These are phyloP conservation scores for Rhogogaster chlorosoma DNA, from an alignment of 2,888 invertebrate genomes.

Conservation along the genomic window DNA sequence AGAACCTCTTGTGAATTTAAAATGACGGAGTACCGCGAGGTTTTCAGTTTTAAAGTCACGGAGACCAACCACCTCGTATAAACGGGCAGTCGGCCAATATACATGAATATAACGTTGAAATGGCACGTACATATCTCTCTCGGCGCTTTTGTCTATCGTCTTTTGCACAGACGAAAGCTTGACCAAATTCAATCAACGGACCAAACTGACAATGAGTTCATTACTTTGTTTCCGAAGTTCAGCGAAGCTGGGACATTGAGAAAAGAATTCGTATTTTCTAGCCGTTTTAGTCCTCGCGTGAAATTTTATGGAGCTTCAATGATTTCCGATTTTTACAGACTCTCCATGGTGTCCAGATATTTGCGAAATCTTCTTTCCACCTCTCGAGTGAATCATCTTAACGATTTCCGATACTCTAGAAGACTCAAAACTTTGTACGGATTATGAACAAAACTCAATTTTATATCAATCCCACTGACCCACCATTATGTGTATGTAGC, in stretches of 20 bases:
- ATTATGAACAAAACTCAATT: not conserved
- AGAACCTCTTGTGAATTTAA: conserved; percentile 24
- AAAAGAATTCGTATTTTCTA: not conserved
- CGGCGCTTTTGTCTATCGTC: not conserved
- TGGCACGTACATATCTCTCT: conserved; percentile 6
- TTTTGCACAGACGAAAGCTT: conserved; percentile 4
- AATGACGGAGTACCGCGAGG: conserved; percentile 29
- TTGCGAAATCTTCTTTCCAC: not conserved
- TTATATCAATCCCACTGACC: not conserved
- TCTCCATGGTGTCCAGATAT: not conserved
- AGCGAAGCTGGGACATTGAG: not conserved
- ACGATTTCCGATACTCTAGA: not conserved
- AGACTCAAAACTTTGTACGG: not conserved
- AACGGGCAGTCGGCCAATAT: conserved; percentile 45
- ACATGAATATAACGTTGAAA: conserved; percentile 6
- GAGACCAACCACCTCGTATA: not conserved
- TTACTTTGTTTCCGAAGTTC: not conserved
- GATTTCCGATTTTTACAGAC: not conserved
- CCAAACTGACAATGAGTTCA: conserved; percentile 3
- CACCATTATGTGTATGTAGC: not conserved
- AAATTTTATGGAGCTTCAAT: not conserved
- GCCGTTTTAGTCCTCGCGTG: not conserved
- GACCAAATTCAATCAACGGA: conserved; percentile 5
- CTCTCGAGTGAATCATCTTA: not conserved
- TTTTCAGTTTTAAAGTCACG: not conserved